Percentiles rank a stretch among this genome's conserved stretches.
Evolutionary conservation across 2,888 invertebrate genomes (phyloP).

Genomic region (Spodoptera picta): DNA sequence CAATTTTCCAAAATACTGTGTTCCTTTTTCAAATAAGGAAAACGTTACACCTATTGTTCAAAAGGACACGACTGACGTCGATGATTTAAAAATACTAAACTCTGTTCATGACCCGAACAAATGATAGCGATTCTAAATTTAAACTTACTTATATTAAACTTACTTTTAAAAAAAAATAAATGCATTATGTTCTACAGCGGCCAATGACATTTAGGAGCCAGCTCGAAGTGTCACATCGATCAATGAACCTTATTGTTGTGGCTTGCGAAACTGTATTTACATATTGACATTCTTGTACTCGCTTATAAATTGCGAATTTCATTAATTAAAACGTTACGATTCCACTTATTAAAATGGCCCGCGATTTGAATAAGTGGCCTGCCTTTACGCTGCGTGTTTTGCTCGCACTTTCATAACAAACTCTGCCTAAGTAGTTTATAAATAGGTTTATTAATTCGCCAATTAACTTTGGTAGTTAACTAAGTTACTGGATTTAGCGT

Average conservation of each 20-base stretch:
- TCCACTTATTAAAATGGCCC: constrained; percentile 42
- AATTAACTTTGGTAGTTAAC: constrained; percentile 11
- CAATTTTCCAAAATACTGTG: too few relatives aligned
- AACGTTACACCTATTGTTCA: too few relatives aligned
- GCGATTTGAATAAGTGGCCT: constrained; percentile 37
- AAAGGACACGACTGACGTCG: too few relatives aligned
- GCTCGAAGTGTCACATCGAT: constrained; percentile 63
- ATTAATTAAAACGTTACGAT: constrained; percentile 48
- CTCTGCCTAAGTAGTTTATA: constrained; percentile 21
- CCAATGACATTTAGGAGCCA: constrained; percentile 53
- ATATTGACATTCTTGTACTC: constrained; percentile 56
- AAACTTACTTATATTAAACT: too few relatives aligned
- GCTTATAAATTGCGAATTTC: constrained; percentile 59
- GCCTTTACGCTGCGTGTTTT: constrained; percentile 37
- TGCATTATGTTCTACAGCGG: constrained; percentile 30
- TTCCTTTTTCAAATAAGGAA: too few relatives aligned
- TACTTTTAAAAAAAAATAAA: constrained; percentile 6
- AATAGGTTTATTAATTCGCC: constrained; percentile 26
- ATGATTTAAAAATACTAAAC: background rate
- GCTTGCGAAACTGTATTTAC: constrained; percentile 78
- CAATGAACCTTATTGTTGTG: constrained; percentile 81
- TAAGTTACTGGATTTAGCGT: background rate
- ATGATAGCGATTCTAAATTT: background rate
- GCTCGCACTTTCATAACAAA: constrained; percentile 28
- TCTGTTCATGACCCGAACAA: background rate